Percentiles rank a stretch among this genome's conserved stretches.
phyloP scores from a whole-genome alignment of 2,888 invertebrate species.

The Papilio elwesi region DNA sequence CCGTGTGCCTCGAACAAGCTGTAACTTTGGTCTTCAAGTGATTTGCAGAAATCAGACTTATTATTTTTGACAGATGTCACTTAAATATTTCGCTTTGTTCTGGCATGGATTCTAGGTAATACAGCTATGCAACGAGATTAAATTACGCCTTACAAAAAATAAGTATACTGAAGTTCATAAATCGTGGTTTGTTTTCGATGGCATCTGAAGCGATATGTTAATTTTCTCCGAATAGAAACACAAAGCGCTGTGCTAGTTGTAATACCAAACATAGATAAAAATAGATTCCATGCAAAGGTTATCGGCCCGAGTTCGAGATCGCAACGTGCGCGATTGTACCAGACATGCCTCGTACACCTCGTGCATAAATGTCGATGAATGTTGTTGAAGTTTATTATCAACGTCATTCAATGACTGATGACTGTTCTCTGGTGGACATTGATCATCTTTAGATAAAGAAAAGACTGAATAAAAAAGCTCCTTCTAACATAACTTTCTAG shows the following conservation, averaged over 20 bases:
- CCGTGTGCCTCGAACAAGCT: too few species aligned
- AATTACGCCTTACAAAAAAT: too few species aligned
- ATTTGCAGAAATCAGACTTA: too few species aligned
- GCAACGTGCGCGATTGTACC: conserved; percentile 10
- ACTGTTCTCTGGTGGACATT: neutral
- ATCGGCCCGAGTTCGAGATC: conserved; percentile 25
- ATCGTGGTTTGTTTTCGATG: neutral
- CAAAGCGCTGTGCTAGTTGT: neutral
- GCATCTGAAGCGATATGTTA: conserved; percentile 1
- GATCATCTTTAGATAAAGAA: neutral
- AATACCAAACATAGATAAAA: conserved; percentile 18
- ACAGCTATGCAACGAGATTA: too few species aligned
- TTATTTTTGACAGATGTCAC: too few species aligned
- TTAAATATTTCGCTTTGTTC: too few species aligned
- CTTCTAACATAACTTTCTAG: too few species aligned
- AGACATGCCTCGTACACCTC: conserved; percentile 11
- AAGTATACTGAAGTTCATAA: too few species aligned
- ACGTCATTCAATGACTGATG: neutral
- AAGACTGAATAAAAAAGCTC: neutral
- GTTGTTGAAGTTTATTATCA: neutral
- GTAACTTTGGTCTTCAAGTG: too few species aligned
- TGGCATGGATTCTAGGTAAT: too few species aligned
- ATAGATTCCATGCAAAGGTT: conserved; percentile 30
- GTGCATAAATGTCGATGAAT: neutral
- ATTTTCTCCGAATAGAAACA: conserved; percentile 15